Conservation (phyloP, 2,113 vertebrate species). For the Laterallus jamaicensis region DNA sequence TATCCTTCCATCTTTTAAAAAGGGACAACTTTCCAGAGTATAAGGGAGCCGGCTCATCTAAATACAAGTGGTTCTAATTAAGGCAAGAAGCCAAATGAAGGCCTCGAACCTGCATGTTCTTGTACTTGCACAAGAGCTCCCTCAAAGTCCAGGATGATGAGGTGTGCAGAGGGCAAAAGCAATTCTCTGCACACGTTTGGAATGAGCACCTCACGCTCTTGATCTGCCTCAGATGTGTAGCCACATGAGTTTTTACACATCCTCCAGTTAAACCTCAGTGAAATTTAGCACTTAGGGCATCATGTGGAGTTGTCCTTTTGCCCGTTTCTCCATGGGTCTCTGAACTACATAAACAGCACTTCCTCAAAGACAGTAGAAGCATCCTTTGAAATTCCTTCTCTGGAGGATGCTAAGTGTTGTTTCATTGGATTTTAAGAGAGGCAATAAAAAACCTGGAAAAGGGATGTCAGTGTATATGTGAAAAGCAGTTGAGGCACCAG, state of each 20-base stretch:
- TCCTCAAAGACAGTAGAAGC: rapidly evolving
- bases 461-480: neutral
- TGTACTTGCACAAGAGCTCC: neutral
- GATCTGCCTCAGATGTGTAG: slow-evolving; percentile 22
- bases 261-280: neutral
- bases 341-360: neutral
- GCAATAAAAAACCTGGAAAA: neutral
- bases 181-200: neutral
- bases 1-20: neutral
- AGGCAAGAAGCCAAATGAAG: neutral
- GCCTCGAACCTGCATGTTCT: neutral
- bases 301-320: neutral
- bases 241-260: slow-evolving; percentile 44
- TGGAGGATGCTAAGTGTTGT: neutral
- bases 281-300: slow-evolving; percentile 7
- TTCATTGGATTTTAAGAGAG: neutral
- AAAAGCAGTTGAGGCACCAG: neutral
- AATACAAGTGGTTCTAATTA: neutral
- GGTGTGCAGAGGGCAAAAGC: neutral
- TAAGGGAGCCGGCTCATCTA: neutral
- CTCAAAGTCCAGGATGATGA: rapidly evolving
- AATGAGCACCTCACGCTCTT: neutral
- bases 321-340: neutral
- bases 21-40: neutral
- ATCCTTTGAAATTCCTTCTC: neutral